Percentiles rank a stretch among this genome's conserved stretches.
Conservation (phyloP, 1,140 invertebrate species). For the Tetraneura akinire region DNA sequence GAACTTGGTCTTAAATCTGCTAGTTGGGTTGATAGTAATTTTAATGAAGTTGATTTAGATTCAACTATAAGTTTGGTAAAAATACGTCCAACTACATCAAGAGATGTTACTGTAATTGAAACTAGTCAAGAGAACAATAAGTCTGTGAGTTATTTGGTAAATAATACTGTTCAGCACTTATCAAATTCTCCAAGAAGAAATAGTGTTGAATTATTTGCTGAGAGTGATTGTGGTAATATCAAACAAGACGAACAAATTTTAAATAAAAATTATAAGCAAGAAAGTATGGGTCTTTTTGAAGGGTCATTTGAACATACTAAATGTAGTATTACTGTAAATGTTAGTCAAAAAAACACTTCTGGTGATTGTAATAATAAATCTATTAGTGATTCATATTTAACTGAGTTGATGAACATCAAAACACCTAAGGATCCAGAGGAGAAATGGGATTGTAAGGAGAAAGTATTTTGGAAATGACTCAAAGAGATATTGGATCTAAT, state of each 20-base stretch:
- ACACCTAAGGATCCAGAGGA: constrained; percentile 45
- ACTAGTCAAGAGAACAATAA: constrained; percentile 35
- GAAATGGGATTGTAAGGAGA: constrained; percentile 56
- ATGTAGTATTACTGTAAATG: constrained; percentile 15
- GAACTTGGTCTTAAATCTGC: constrained; percentile 62
- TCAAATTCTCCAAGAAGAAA: constrained; percentile 11
- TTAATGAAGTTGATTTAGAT: constrained; percentile 16
- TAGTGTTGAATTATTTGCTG: constrained; percentile 29
- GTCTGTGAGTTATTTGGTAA: background rate
- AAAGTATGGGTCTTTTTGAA: constrained; percentile 47
- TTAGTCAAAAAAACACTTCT: background rate
- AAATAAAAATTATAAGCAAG: constrained; percentile 37
- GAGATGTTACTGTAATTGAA: constrained; percentile 36
- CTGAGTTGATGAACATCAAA: constrained; percentile 14
- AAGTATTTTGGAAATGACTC: constrained; percentile 54
- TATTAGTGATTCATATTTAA: constrained; percentile 22
- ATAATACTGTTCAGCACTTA: constrained; percentile 1
- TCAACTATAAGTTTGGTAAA: background rate
- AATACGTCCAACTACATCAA: constrained; percentile 22
- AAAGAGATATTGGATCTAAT: constrained; percentile 13
- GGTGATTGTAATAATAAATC: constrained; percentile 20
- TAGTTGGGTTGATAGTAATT: constrained; percentile 58
- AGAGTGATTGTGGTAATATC: background rate
- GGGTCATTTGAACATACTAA: constrained; percentile 40
- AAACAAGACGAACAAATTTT: constrained; percentile 3